Base-by-base conservation (phyloP, 1,140 invertebrate species). In the Epicauta chinensis region DNA sequence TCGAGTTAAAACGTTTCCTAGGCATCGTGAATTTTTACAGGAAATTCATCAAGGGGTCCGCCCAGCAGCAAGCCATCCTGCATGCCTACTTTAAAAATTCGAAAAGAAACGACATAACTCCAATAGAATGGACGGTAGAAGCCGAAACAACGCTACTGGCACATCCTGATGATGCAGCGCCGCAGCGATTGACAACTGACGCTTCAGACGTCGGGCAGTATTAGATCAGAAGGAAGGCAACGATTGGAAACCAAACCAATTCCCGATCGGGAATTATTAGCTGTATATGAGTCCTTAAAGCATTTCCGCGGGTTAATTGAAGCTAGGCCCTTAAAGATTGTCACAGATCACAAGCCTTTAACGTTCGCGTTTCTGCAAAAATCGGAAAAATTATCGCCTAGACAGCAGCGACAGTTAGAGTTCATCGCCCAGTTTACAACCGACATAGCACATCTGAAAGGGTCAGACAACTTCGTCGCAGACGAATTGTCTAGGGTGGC, bases 221-320 rank as follows among this genome's bases (percentile, higher is more conserved):
- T 37, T 71, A 3, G 55, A 71, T 34, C 67, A 72, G 53, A 23
- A 17, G 2, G 23, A 17, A n/a, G 16, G 56, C 6, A 41, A 53
- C 7, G 30, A 3, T n/a, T 61, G 23, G 23, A 47, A 48, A 49
- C 60, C 44, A 14, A 37, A 44, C 9, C 47, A 13, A 10, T 50
- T 44, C 13, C 48, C 40, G 71, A 73, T 47, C 46, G 70, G 7
- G 71, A 77, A 55, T 53, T 76, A 1, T 40, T 75, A 0, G 73
- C 70, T 0, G 67, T 74, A 16, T 75, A 73, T 51, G 35, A 50
- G 17, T 51, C 61, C 0, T 42, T 71, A 13, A 30, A 45, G 17
- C 35, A 64, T 44, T 68, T 68, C 45, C 12, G 16, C 9, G 51
- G 59, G 23, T n/a, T 61, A 15, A 2, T 69, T 10, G 62, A 67